Base-by-base conservation (phyloP, 2,888 invertebrate genomes). In the Endomychus coccineus region DNA sequence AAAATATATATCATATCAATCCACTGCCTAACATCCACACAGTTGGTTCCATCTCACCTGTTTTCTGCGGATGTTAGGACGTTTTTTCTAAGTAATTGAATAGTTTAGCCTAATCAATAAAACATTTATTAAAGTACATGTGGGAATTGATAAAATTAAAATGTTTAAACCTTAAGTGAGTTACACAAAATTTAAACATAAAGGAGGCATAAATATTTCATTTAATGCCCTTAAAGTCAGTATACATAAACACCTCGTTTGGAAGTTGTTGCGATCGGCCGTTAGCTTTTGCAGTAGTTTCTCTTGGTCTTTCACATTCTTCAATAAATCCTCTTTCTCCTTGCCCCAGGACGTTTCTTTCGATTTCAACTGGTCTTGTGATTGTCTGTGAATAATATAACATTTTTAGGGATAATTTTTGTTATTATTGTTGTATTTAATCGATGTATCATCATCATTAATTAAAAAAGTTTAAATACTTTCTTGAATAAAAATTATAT, bases 221-320 rank as follows among this genome's bases (percentile, higher is more conserved):
- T 61, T 56, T 43, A 65, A 46, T 24, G 60, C 55, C 40, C 59
- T 57, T 42, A 66, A 49, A 24, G 61, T 61, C 43, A 64, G 53
- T 46, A 58, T 53, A 39, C 62, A 49, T 55, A 66, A 48, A 58
- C 62, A 66, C 65, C 64, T 64, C 37, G 61, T 56, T 43, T 64
- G 62, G 31, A 60, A 54, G 34, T 48, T 49, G 16, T 50, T 51
- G 19, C 58, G 56, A 30, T 62, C 62, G 6, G 54, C 49, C 3
- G 51, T 53, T 29, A 61, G 36, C 38, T 59, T 61, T 19, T 59
- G 55, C 22, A 62, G 38, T 14, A 58, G 36, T 14, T 49, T 55
- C 31, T 59, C 58, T 36, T 60, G 56, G 12, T 53, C 51, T 32
- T 53, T 58, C 27, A 55, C 37, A 15, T 47, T 57, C 27, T 55